These are phyloP conservation scores for Atta texana DNA, from an alignment of 1,140 invertebrate species.

Conservation along the genomic window DNA sequence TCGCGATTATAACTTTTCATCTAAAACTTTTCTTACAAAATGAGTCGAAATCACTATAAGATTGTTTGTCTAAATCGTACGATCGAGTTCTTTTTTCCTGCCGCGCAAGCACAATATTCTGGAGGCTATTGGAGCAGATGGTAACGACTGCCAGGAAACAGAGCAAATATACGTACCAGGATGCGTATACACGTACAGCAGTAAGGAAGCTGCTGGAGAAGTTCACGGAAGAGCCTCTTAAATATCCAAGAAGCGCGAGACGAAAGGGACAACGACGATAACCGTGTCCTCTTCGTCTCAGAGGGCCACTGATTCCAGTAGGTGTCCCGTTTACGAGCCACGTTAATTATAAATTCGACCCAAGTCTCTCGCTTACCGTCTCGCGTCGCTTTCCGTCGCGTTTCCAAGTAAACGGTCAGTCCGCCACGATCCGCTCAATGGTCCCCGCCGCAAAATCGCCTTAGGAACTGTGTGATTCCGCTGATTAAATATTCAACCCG, in stretches of 20 bases:
- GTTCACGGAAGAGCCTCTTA: constrained; percentile 47
- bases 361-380: constrained; percentile 66
- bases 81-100: not conserved
- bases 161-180: not conserved
- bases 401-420: constrained; percentile 76
- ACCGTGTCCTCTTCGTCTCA: constrained; percentile 38
- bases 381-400: constrained; percentile 14
- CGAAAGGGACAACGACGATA: constrained; percentile 25
- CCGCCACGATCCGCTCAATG: constrained; percentile 51
- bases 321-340: constrained; percentile 78
- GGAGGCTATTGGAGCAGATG: not conserved
- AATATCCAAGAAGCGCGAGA: constrained; percentile 38
- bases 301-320: constrained; percentile 65
- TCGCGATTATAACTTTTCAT: not conserved
- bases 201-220: not conserved
- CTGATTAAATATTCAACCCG: constrained; percentile 67
- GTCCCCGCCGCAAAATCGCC: constrained; percentile 53
- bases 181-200: constrained; percentile 2
- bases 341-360: constrained; percentile 82
- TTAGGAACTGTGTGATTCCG: constrained; percentile 55
- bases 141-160: not conserved
- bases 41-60: not conserved
- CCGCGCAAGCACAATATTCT: not conserved
- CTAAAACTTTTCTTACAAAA: not conserved
- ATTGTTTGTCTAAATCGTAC: not conserved